Percentiles rank a stretch among this genome's conserved stretches.
Conservation (phyloP, 2,888 invertebrate genomes). For the Octodonta nipae region DNA sequence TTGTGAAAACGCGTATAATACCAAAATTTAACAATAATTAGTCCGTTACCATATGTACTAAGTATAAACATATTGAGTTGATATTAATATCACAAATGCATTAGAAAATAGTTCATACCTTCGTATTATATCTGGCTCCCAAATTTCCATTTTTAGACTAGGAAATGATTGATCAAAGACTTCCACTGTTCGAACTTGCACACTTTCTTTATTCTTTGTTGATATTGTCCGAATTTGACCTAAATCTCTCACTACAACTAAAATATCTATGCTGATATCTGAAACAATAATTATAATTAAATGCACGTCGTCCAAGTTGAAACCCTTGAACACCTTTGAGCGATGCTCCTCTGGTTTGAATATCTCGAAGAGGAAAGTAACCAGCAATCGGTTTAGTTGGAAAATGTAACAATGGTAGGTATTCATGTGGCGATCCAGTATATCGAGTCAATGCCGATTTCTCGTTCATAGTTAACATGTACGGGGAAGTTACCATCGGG, state of each 20-base stretch:
- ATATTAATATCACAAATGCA: background rate
- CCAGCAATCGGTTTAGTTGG: conserved; percentile 53
- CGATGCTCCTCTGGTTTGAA: conserved; percentile 35
- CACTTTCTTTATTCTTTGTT: conserved; percentile 44
- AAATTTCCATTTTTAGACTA: conserved; percentile 48
- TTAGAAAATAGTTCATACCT: conserved; percentile 31
- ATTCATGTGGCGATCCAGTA: conserved; percentile 38
- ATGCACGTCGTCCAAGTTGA: no score
- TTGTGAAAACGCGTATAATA: no score
- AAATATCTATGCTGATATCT: conserved; percentile 47
- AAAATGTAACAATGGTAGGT: conserved; percentile 43
- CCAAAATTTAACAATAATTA: no score
- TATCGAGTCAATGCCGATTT: conserved; percentile 48
- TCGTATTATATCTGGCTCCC: conserved; percentile 58
- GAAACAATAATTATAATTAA: conserved; percentile 5
- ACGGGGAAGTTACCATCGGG: conserved; percentile 54
- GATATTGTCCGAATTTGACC: conserved; percentile 49
- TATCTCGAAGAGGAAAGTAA: conserved; percentile 41
- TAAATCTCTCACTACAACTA: conserved; percentile 52
- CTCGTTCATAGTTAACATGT: conserved; percentile 49
- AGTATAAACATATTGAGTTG: background rate
- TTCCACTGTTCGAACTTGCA: conserved; percentile 51
- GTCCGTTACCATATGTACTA: no score
- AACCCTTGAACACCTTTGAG: conserved; percentile 18
- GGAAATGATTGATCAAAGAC: conserved; percentile 49